Evolutionary conservation across 2,113 vertebrate species (phyloP).

Genomic region (Calyptomena viridis): DNA sequence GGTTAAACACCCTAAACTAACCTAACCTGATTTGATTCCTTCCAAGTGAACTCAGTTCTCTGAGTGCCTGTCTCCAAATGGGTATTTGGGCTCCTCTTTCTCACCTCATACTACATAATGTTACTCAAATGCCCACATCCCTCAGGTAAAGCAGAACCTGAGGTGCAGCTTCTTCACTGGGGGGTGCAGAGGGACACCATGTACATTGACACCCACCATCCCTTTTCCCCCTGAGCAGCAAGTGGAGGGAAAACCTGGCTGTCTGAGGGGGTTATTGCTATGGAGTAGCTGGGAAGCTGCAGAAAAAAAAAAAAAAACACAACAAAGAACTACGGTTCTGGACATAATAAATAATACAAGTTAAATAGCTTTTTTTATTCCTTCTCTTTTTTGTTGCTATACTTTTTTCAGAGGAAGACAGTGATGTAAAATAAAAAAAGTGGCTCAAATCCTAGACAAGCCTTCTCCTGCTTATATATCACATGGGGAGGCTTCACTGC

Average conservation of each 20-base stretch:
- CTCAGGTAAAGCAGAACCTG: neutral
- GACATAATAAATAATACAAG: neutral
- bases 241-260: neutral
- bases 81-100: neutral
- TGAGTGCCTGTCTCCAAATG: neutral
- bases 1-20: neutral
- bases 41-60: neutral
- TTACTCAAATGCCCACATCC: neutral
- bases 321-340: neutral
- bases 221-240: neutral
- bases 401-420: neutral
- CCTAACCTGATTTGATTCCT: neutral
- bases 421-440: neutral
- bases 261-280: neutral
- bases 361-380: neutral
- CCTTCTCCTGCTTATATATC: neutral
- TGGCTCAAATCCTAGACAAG: neutral
- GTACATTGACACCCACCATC: neutral
- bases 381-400: neutral
- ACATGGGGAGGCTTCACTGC: neutral
- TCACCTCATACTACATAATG: neutral
- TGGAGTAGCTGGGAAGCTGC: neutral
- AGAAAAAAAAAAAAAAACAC: neutral
- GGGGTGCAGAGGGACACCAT: neutral
- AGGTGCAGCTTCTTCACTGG: neutral